Conservation (phyloP, 2,113 vertebrate species). For the Laterallus jamaicensis region DNA sequence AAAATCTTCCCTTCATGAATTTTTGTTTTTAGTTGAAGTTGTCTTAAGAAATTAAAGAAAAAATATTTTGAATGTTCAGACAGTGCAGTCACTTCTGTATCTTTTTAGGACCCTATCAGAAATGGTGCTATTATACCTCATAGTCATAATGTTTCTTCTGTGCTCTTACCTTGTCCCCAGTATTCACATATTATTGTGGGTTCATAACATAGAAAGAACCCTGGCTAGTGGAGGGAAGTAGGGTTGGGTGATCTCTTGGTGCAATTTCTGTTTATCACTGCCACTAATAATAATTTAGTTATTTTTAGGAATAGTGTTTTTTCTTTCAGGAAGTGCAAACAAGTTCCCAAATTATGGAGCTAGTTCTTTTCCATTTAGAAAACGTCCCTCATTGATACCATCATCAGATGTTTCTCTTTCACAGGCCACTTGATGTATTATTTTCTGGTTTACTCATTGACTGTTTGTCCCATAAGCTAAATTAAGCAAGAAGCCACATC, state of each 20-base stretch:
- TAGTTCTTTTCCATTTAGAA: slow-evolving; percentile 3
- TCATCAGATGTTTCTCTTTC: slow-evolving; percentile 37
- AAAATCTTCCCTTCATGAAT: neutral
- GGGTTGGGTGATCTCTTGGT: neutral
- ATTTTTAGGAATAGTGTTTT: neutral
- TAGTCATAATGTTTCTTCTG: neutral
- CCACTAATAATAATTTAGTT: neutral
- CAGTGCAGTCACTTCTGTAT: neutral
- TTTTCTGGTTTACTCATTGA: slow-evolving; percentile 54
- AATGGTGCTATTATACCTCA: neutral
- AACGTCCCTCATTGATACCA: neutral
- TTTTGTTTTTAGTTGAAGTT: neutral
- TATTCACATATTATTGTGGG: neutral
- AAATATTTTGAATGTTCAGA: neutral
- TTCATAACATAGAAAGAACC: neutral
- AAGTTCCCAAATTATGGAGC: neutral
- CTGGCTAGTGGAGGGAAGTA: neutral
- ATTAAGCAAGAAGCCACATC: slow-evolving; percentile 49
- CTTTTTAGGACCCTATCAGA: neutral
- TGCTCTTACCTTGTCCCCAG: neutral
- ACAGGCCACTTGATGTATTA: slow-evolving; percentile 34
- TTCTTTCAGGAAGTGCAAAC: neutral
- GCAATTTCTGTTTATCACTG: neutral
- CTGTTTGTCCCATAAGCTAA: slow-evolving; percentile 49
- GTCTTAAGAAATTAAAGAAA: neutral